These are phyloP conservation scores for Piscicola geometra DNA, from an alignment of 2,888 invertebrate species.

Conservation along the genomic window DNA sequence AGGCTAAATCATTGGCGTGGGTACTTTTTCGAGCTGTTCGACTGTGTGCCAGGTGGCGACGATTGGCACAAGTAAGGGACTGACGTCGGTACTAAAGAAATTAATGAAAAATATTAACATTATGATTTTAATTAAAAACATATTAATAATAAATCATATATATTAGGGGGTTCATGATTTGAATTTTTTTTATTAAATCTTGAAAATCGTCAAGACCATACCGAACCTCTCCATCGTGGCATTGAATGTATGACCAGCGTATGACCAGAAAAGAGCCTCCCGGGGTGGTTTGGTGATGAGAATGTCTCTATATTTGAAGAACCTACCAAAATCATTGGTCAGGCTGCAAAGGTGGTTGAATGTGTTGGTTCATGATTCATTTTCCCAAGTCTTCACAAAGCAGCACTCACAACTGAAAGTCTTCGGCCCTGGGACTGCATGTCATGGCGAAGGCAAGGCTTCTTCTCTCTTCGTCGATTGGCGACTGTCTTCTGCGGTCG, in stretches of 20 bases:
- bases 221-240: no score
- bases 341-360: not conserved
- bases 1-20: not conserved
- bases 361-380: not conserved
- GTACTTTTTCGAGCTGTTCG: not conserved
- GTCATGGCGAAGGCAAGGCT: constrained; percentile 11
- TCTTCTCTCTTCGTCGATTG: constrained; percentile 20
- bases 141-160: no score
- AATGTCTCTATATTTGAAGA: not conserved
- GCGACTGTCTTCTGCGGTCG: not conserved
- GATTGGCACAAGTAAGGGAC: not conserved
- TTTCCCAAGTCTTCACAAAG: no score
- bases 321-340: not conserved
- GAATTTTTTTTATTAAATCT: no score
- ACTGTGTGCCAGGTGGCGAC: not conserved
- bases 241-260: constrained; percentile 15
- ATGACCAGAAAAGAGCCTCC: not conserved
- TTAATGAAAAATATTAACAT: no score
- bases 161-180: no score
- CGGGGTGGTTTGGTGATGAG: not conserved
- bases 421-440: not conserved
- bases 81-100: not conserved
- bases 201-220: no score
- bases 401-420: not conserved
- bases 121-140: no score